phyloP scores from a whole-genome alignment of 2,113 vertebrate genomes.

The Psittacara wagleri region DNA sequence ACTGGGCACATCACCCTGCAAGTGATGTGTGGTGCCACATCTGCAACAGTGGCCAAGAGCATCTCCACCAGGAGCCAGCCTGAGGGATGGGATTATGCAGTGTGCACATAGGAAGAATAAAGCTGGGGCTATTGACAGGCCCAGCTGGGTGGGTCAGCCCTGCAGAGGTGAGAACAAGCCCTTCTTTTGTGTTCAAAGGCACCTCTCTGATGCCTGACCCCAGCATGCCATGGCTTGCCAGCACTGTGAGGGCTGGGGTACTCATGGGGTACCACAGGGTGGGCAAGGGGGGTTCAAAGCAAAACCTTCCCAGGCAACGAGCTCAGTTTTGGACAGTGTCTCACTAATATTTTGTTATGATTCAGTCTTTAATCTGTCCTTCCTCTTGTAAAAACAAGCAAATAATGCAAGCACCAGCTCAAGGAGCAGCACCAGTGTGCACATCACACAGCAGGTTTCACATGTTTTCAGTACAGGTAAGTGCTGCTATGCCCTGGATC shows the following conservation, averaged over 20 bases:
- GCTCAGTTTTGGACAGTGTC: neutral
- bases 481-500: neutral
- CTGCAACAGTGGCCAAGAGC: neutral
- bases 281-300: neutral
- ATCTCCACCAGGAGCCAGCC: neutral
- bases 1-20: neutral
- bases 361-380: neutral
- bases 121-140: neutral
- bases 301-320: neutral
- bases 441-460: neutral
- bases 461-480: neutral
- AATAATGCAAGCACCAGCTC: neutral
- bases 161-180: neutral
- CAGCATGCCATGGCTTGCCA: neutral
- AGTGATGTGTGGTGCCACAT: rapidly evolving
- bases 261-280: rapidly evolving
- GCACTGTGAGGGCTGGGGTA: neutral
- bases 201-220: neutral
- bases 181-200: neutral
- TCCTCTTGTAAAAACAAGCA: neutral
- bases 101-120: rapidly evolving
- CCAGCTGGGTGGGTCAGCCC: neutral
- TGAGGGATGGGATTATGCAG: rapidly evolving
- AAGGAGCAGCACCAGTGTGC: neutral
- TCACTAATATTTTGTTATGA: neutral